Percentiles rank a stretch among this genome's conserved stretches.
These are phyloP conservation scores for Pipistrellus nathusii DNA, from an alignment of 2,797 vertebrate species.

Conservation along the genomic window DNA sequence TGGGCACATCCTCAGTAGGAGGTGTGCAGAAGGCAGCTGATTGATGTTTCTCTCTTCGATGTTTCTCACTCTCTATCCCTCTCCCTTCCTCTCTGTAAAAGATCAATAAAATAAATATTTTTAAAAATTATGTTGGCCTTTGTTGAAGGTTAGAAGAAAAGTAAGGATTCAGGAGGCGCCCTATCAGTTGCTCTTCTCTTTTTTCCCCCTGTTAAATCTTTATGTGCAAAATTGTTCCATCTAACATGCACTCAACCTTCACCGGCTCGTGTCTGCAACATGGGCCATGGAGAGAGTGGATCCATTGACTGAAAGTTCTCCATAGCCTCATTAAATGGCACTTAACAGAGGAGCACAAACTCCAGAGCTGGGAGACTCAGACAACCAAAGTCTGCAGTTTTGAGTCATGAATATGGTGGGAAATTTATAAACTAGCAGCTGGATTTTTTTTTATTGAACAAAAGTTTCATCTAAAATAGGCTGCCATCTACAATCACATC, in stretches of 20 bases:
- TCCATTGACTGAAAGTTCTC: not conserved
- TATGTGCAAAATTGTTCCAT: not conserved
- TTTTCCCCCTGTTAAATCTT: not conserved
- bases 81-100: too few species aligned
- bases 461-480: conserved; percentile 14
- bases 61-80: too few species aligned
- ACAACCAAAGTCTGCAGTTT: not conserved
- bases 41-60: too few species aligned
- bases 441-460: not conserved
- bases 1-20: too few species aligned
- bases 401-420: not conserved
- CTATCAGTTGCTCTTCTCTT: not conserved
- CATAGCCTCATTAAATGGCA: not conserved
- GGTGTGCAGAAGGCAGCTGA: too few species aligned
- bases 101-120: too few species aligned
- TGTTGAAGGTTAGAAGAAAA: not conserved
- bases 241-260: not conserved
- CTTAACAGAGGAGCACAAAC: not conserved
- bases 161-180: not conserved
- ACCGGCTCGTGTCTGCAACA: too few species aligned
- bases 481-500: not conserved
- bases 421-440: conserved; percentile 5
- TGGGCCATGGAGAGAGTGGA: rapidly evolving
- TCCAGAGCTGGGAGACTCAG: not conserved
- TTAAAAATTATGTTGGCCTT: not conserved